Evolutionary conservation across 64 coral and sea anemone species (phyloP), one percentile per base, ranked within the genome.

Genomic region (Porites lutea): DNA sequence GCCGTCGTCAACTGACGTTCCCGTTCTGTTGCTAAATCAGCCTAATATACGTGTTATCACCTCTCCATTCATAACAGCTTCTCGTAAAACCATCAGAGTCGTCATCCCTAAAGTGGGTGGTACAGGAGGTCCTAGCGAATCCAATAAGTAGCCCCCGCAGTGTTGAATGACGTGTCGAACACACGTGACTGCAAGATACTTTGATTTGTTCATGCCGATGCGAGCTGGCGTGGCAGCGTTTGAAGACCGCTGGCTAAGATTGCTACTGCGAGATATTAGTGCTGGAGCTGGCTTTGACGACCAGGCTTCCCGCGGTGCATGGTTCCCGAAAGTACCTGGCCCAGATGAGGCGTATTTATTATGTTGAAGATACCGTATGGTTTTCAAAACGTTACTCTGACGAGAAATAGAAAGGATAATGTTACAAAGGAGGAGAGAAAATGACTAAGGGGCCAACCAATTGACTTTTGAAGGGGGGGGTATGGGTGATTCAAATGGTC

Each of bases 101-200:
- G 65, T 82, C 63, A 60, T 79, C 19, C 95, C 91, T 19, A 94
- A 46, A 0, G 14, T 48, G 4, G 19, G 19, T n/a, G 91, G 16
- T 0, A 77, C 88, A 10, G 95, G 95, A 48, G 82, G 91, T 59
- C 48, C 76, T 8, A 96, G 73, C 2, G 93, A 89, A 54, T 96
- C 95, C 48, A 96, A 71, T 2, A 96, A 76, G 58, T 96, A 96
- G 1, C 88, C 73, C 52, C 88, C 95, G 65, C 95, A 96, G 59
- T 94, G 79, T 48, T 96, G 74, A 67, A 96, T 82, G 52, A 91
- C 91, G 57, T 96, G 91, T 66, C 91, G 91, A 61, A 94, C 95
- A 82, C 95, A 93, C 74, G 90, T 7, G n/a, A 90, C 48, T 18
- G 81, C 88, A 49, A 91, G 55, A 57, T 91, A 65, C 10, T 76